phyloP scores from a whole-genome alignment of 2,888 invertebrate species.

The Pachymerium ferrugineum region DNA sequence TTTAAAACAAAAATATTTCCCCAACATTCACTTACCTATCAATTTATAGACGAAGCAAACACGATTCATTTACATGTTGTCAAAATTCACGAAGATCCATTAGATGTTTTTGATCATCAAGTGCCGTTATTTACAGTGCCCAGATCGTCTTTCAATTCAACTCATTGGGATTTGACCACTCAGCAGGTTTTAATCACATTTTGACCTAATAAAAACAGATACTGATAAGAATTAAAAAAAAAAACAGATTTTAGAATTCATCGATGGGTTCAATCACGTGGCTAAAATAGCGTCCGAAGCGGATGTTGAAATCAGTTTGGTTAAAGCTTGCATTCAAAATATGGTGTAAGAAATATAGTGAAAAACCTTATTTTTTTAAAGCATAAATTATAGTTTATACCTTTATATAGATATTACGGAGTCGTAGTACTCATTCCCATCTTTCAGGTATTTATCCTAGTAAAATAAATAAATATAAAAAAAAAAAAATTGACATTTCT shows the following conservation, averaged over 20 bases:
- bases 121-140: constrained; percentile 77
- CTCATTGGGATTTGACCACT: constrained; percentile 87
- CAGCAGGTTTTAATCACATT: constrained; percentile 62
- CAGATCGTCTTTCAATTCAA: constrained; percentile 48
- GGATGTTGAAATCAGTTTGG: constrained; percentile 86
- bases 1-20: background rate
- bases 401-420: constrained; percentile 57
- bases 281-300: constrained; percentile 82
- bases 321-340: constrained; percentile 91
- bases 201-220: background rate
- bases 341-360: constrained; percentile 59
- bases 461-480: background rate
- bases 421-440: constrained; percentile 70
- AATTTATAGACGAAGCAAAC: constrained; percentile 68
- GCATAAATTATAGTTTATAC: constrained; percentile 20
- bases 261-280: constrained; percentile 89
- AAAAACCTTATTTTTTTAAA: background rate
- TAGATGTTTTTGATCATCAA: constrained; percentile 75
- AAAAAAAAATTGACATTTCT: background rate
- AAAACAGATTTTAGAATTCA: constrained; percentile 68
- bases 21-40: background rate
- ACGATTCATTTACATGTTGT: constrained; percentile 86
- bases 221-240: background rate
- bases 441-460: constrained; percentile 48
- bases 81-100: constrained; percentile 71